Conservation (phyloP, 2,113 vertebrate species). For the Fregata magnificens region DNA sequence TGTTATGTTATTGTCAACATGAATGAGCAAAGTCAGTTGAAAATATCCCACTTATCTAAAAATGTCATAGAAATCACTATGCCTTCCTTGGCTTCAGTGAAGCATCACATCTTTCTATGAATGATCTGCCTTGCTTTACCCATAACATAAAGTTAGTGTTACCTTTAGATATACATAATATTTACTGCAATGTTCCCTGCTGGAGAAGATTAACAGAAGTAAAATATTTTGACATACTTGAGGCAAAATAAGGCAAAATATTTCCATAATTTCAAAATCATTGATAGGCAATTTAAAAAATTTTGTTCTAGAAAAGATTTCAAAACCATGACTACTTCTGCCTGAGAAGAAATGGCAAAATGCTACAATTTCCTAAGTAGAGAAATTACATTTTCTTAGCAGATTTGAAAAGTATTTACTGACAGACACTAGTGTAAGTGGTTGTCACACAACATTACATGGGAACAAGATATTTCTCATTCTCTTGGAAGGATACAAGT, state of each 20-base stretch:
- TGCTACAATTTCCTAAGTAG: not conserved
- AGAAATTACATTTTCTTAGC: not conserved
- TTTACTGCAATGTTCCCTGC: not conserved
- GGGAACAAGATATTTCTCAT: not conserved
- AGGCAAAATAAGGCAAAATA: not conserved
- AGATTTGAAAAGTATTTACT: not conserved
- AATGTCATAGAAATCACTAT: not conserved
- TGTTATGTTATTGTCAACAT: not conserved
- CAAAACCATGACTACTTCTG: not conserved
- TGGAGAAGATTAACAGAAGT: not conserved
- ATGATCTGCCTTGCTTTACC: not conserved
- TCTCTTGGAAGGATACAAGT: not conserved
- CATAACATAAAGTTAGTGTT: not conserved
- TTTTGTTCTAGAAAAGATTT: not conserved
- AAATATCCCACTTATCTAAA: not conserved
- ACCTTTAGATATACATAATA: not conserved
- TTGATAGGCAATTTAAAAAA: not conserved
- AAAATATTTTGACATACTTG: not conserved
- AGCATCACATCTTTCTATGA: not conserved
- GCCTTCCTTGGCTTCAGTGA: not conserved
- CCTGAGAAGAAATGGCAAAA: not conserved
- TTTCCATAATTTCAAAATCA: not conserved
- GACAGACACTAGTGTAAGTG: fast-evolving
- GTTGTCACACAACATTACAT: not conserved
- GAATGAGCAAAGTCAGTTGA: not conserved